Evolutionary conservation across 2,888 invertebrate species (phyloP), one percentile per base, ranked within the genome.

Genomic region (Mythimna vitellina): DNA sequence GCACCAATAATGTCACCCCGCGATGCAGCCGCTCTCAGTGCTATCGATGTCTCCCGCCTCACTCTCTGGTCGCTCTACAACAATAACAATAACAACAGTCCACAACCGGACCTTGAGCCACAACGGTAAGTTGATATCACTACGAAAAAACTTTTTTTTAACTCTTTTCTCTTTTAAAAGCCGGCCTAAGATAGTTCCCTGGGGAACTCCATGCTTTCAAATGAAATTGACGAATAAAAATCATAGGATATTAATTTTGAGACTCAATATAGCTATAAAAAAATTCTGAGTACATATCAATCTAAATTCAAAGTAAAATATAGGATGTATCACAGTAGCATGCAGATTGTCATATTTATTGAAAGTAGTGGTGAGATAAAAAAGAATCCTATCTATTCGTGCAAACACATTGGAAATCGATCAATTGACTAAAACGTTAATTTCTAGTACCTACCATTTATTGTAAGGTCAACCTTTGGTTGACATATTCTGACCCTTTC

Each of bases 1-100:
- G 87, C 96, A 71, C 89, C 97, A 85, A 90, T 97, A 96, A 87
- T 97, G 96, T 87, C 96, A 79, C 93, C 94, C 0, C 89, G 97
- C 88, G 96, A 94, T 89, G 96, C 90, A 1, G 91, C 92, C 42
- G 94, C 97, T 0, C 94, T 98, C 69, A 97, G 97, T 83, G 97
- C 97, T 14, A 94, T 98, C 73, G 98, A 98, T 91, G 97, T 98
- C 95, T 97, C 98, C 2, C 97, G 98, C 73, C 97, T 98, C 83
- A 97, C 98, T 0, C 96, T 98, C 35, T 98, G 98, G 98, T 98
- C 98, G 81, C 97, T 98, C 88, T 98, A 98, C 94, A 98, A 98
- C 92, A 98, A 97, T 89, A 98, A 97, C 88, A 97, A 97, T 89
- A 97, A 97, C 92, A 96, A 93, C 88, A 96, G 97, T 88, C 95